Base-by-base conservation (phyloP, 2,113 vertebrate genomes). In the Zeus faber region DNA sequence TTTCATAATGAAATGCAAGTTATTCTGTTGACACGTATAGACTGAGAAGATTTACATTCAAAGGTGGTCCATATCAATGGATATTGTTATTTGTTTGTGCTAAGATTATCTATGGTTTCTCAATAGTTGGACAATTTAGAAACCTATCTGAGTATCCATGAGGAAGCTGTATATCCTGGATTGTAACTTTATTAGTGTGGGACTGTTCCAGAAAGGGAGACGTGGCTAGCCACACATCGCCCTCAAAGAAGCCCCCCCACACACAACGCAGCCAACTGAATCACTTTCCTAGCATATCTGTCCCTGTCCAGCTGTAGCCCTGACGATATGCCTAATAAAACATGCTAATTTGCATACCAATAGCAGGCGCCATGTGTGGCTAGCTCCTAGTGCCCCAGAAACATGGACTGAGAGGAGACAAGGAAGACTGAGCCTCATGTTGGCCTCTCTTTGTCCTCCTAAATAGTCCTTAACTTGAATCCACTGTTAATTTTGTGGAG, bases 281-380 rank as follows among this genome's bases (percentile, higher is more conserved):
- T 89, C 84, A 78, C 83, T 85, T 74, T 79, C 62, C 57, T 56
- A 74, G 85, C 86, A 91, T 90, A 88, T 91, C 88, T 90, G 73
- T 64, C 81, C 55, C 20, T 60, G 80, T 62, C 82, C 86, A 88
- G 89, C 87, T 89, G 88, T 89, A 87, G 84, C 82, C 88, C 85
- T 87, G 89, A 90, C 85, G 86, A 91, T 89, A 80, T 72, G 76
- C 77, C 83, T 83, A 84, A 88, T 89, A 86, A 86, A 89, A 73
- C 74, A 68, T 55, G 2, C 1, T 66, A 53, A 90, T 91, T 90
- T 87, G 83, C 89, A 91, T 91, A 65, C 87, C 80, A 89, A 89
- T 87, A 62, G 80, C 68, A 47, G 62, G 76, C 83, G 31, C 87
- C 82, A 88, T 89, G 86, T 89, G 84, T 87, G 87, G 82, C 76